Base-by-base conservation (phyloP, 2,113 vertebrate genomes). In the Rhadina sibilatrix region DNA sequence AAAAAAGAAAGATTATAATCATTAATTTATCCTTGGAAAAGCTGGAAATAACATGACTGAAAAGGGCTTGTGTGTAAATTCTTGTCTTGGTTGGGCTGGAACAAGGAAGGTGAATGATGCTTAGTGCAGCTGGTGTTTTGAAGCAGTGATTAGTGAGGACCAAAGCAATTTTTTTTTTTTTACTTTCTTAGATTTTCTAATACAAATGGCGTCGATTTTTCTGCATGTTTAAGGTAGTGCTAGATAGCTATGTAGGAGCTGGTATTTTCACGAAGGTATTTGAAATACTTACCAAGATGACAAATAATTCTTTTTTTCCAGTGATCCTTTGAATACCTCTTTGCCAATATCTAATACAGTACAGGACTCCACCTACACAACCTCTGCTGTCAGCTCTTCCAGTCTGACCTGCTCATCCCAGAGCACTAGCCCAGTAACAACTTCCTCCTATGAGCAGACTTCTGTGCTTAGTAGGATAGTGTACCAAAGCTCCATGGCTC, bases 311-410 rank as follows among this genome's bases (percentile, higher is more conserved):
- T 89, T 96, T 93, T 96, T 96, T 97, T 97, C 50, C 94, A 98
- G 98, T 97, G 98, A 98, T 95, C 94, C 98, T 95, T 96, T 98
- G 96, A 98, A 97, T 97, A 97, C 98, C 94, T 98, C 98, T 97
- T 91, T 98, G 92, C 95, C 98, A 95, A 96, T 98, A 96, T 97
- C 98, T 95, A 98, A 83, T 97, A 95, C 98, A 96, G 96, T 97
- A 85, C 98, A 98, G 95, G 98, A 97, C 31, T 90, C 98, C 24
- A 98, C 97, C 74, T 97, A 97, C 37, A 97, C 98, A 80, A 95
- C 98, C 49, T 97, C 98, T 75, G 96, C 91, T 49, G 80, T 97
- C 93, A 97, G 98, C 90, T 98, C 98, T 80, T 98, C 97, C 69
- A 98, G 96, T 89, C 91, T 97, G 89, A 97, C 96, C 74, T 97